Conservation (phyloP, 2,888 invertebrate species). For the Microplitis deprimator region DNA sequence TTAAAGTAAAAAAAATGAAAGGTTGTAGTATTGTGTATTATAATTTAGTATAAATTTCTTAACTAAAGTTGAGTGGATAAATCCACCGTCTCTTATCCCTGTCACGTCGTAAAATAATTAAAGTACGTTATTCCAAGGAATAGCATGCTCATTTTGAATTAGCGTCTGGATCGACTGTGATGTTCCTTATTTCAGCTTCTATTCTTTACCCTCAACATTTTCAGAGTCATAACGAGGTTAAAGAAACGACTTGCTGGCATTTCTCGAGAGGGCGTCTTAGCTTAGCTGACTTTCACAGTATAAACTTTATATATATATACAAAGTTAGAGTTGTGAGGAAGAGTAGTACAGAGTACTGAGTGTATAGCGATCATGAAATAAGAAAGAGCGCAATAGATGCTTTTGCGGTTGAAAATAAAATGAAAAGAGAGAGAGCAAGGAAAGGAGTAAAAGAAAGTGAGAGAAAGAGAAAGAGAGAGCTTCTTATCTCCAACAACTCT, state of each 20-base stretch:
- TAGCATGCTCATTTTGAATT: slow-evolving; percentile 29
- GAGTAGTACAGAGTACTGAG: not conserved
- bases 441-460: slow-evolving; percentile 37
- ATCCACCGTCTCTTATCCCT: slow-evolving; percentile 25
- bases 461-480: slow-evolving; percentile 34
- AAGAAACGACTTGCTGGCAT: slow-evolving; percentile 42
- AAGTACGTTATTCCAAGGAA: slow-evolving; percentile 35
- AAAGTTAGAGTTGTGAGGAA: slow-evolving; percentile 9
- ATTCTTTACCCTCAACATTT: slow-evolving; percentile 30
- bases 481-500: slow-evolving; percentile 42
- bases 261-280: slow-evolving; percentile 38
- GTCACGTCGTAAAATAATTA: slow-evolving; percentile 48
- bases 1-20: not conserved
- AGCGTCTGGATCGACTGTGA: slow-evolving; percentile 9
- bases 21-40: not conserved
- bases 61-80: slow-evolving; percentile 34
- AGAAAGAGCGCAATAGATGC: slow-evolving; percentile 14
- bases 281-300: slow-evolving; percentile 19
- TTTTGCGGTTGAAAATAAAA: slow-evolving; percentile 25
- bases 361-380: slow-evolving; percentile 9
- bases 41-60: slow-evolving; percentile 16
- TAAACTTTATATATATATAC: slow-evolving; percentile 19
- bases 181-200: slow-evolving; percentile 15
- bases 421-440: slow-evolving; percentile 39
- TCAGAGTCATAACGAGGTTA: slow-evolving; percentile 41